phyloP scores from a whole-genome alignment of 2,113 vertebrate species.

The Galeopterus variegatus region DNA sequence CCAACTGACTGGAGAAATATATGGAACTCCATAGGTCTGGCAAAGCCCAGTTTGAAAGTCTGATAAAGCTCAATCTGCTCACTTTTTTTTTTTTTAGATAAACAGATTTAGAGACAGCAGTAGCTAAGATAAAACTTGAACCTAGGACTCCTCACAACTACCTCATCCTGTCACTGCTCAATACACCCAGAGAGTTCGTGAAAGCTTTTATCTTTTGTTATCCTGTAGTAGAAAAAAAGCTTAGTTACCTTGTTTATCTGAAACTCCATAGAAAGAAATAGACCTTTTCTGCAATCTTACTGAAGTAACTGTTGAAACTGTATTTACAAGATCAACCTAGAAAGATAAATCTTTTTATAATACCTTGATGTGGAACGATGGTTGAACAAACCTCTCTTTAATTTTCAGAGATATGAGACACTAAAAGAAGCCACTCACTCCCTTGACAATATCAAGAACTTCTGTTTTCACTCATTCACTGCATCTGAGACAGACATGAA shows the following conservation, averaged over 20 bases:
- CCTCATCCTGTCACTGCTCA: not conserved
- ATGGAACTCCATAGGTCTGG: not conserved
- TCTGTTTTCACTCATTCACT: conserved; percentile 27
- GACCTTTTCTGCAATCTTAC: conserved; percentile 24
- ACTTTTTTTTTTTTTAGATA: conserved; percentile 57
- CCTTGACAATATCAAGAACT: conserved; percentile 19
- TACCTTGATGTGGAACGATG: not conserved
- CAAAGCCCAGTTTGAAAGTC: conserved; percentile 17
- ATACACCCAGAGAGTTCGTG: conserved; percentile 4
- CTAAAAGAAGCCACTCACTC: conserved; percentile 15
- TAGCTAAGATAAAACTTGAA: conserved; percentile 29
- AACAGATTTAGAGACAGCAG: conserved; percentile 31
- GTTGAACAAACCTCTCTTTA: conserved; percentile 16
- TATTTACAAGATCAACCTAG: conserved; percentile 16
- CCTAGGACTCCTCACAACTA: not conserved
- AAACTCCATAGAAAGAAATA: conserved; percentile 28
- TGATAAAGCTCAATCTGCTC: not conserved
- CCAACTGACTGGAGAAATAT: not conserved
- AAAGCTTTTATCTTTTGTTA: conserved; percentile 58
- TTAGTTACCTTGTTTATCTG: conserved; percentile 24
- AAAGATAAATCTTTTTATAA: conserved; percentile 48
- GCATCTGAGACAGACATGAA: not conserved
- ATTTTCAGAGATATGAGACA: conserved; percentile 43
- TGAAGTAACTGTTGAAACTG: conserved; percentile 49
- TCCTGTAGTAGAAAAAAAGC: not conserved